Conservation (phyloP, 1,140 invertebrate species). For the Zaprionus kolodkinae region DNA sequence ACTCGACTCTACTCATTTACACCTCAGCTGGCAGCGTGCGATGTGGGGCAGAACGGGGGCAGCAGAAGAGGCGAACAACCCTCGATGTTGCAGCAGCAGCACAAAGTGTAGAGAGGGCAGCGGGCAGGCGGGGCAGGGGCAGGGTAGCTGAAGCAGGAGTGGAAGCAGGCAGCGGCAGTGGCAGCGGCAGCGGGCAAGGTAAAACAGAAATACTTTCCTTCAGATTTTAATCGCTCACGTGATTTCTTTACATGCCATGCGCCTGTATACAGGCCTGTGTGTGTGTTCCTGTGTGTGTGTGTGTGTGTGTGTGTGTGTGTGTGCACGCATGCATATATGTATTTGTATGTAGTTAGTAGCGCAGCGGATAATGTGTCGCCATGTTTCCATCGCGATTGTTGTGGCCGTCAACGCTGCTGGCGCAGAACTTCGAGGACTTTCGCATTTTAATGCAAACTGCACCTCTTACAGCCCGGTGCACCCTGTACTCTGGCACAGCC, state of each 20-base stretch:
- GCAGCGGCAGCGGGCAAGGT: constrained; percentile 9
- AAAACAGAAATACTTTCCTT: constrained; percentile 79
- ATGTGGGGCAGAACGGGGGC: not conserved
- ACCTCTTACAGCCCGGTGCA: not conserved
- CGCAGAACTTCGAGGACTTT: constrained; percentile 42
- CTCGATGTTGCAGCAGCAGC: constrained; percentile 37
- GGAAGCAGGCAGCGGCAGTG: not conserved
- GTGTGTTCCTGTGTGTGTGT: constrained; percentile 15
- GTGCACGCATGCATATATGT: constrained; percentile 31
- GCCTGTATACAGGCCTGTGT: constrained; percentile 13
- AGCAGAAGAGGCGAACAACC: constrained; percentile 39
- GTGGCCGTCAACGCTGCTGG: constrained; percentile 55
- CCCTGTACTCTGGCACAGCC: not conserved
- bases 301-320: constrained; percentile 12
- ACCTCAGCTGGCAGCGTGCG: constrained; percentile 59
- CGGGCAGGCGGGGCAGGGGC: not conserved
- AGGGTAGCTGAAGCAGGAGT: constrained; percentile 3
- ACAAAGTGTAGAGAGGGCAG: not conserved
- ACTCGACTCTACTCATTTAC: constrained; percentile 71
- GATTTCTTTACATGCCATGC: constrained; percentile 51
- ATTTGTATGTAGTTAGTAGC: constrained; percentile 52
- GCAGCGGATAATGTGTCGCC: constrained; percentile 74
- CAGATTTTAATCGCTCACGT: constrained; percentile 82
- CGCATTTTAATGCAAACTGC: constrained; percentile 54
- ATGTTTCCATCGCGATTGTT: constrained; percentile 52